Evolutionary conservation across 1,140 invertebrate genomes (phyloP).

Genomic region (Drosophila tani): DNA sequence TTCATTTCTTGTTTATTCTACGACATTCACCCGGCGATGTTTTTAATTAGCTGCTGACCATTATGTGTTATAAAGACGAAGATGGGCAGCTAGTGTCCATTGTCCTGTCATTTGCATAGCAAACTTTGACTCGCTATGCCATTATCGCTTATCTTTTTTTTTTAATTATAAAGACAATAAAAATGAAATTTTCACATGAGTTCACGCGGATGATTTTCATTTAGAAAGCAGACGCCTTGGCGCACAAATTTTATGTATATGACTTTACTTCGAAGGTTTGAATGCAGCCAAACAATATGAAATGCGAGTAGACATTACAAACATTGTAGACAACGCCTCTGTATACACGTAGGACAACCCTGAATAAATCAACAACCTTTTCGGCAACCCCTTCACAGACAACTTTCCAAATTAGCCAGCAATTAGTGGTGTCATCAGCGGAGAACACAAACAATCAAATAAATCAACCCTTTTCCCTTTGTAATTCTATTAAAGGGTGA

Average conservation of each 20-base stretch:
- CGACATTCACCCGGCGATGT: conserved; percentile 55
- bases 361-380: conserved; percentile 22
- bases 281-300: background rate
- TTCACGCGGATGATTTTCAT: conserved; percentile 72
- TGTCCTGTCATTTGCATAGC: conserved; percentile 85
- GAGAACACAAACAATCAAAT: conserved; percentile 58
- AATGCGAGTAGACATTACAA: background rate
- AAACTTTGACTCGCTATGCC: conserved; percentile 46
- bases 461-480: conserved; percentile 42
- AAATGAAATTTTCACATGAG: conserved; percentile 76
- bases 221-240: conserved; percentile 7
- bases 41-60: conserved; percentile 75
- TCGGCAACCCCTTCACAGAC: conserved; percentile 45
- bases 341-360: conserved; percentile 6
- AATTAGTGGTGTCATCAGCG: conserved; percentile 78
- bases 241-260: conserved; percentile 2
- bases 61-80: conserved; percentile 49
- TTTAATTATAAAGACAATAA: conserved; percentile 77
- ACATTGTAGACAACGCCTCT: conserved; percentile 6
- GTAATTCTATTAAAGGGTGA: conserved; percentile 24
- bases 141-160: conserved; percentile 73
- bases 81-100: conserved; percentile 61
- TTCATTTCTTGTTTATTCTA: conserved; percentile 62
- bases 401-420: conserved; percentile 70
- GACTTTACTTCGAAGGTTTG: background rate